These are phyloP conservation scores for Hylaeus volcanicus DNA, from an alignment of 1,140 invertebrate species.

Conservation along the genomic window DNA sequence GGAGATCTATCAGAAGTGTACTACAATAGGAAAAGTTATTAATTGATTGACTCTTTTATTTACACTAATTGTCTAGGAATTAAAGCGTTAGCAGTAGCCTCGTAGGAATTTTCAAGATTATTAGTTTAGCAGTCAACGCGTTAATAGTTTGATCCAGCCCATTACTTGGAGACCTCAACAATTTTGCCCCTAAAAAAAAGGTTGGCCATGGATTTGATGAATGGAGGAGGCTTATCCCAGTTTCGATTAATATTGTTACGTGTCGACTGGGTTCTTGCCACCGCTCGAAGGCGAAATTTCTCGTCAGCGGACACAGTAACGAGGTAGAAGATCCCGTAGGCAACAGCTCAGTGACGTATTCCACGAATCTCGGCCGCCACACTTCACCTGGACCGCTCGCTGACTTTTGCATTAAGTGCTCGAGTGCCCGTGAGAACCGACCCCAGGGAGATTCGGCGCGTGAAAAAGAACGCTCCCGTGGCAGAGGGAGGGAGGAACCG, in stretches of 20 bases:
- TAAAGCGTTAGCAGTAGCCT: too few species aligned
- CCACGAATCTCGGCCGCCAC: conserved; percentile 31
- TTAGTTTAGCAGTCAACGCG: too few species aligned
- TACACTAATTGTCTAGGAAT: too few species aligned
- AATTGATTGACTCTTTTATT: too few species aligned
- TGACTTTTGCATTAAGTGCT: conserved; percentile 33
- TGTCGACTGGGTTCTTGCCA: conserved; percentile 24
- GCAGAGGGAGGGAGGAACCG: not conserved
- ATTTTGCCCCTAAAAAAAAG: too few species aligned
- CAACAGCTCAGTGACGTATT: conserved; percentile 1
- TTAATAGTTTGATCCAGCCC: too few species aligned
- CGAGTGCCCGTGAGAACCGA: conserved; percentile 5
- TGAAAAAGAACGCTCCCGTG: not conserved
- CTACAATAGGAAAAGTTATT: too few species aligned
- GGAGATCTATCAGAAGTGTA: too few species aligned
- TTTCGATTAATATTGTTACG: conserved; percentile 29
- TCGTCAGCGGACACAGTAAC: conserved; percentile 41
- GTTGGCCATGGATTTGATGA: too few species aligned
- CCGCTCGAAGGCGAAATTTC: conserved; percentile 47
- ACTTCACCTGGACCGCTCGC: conserved; percentile 23
- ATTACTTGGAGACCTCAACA: too few species aligned
- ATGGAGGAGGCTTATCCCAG: conserved; percentile 1
- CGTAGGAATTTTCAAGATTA: too few species aligned
- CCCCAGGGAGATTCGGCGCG: not conserved
- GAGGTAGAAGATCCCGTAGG: conserved; percentile 35